phyloP scores from a whole-genome alignment of 2,888 invertebrate genomes.

The Calameuta idolon region DNA sequence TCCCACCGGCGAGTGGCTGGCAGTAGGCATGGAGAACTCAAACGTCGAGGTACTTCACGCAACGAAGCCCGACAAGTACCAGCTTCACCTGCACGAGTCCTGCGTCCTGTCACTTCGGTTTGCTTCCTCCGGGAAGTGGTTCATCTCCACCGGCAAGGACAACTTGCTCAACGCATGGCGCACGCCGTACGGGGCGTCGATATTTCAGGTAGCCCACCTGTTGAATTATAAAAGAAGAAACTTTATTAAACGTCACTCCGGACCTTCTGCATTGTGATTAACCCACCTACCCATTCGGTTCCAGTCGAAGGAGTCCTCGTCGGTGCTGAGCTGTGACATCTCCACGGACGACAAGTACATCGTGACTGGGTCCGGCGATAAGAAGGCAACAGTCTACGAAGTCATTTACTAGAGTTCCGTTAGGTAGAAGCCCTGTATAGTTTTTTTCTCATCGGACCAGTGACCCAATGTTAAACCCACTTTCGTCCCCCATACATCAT shows the following conservation, averaged over 20 bases:
- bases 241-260: not conserved
- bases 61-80: conserved; percentile 94
- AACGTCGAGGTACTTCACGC: conserved; percentile 95
- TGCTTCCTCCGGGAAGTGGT: conserved; percentile 98
- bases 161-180: conserved; percentile 97
- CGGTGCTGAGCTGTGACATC: conserved; percentile 98
- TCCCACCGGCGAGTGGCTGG: conserved; percentile 96
- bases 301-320: conserved; percentile 95
- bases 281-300: conserved; percentile 49
- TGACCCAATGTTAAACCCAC: not conserved
- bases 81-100: conserved; percentile 94
- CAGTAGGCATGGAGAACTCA: conserved; percentile 98
- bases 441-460: conserved; percentile 6
- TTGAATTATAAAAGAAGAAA: not conserved
- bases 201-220: conserved; percentile 85
- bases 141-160: conserved; percentile 98
- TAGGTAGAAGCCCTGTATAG: conserved; percentile 17
- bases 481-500: not conserved
- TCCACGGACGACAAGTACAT: conserved; percentile 98
- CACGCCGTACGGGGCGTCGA: conserved; percentile 97
- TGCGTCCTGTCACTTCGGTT: conserved; percentile 96
- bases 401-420: conserved; percentile 79
- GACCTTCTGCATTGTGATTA: not conserved
- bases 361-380: conserved; percentile 97
- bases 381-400: conserved; percentile 97